These are phyloP conservation scores for Melanotaenia parkinsoni DNA, from an alignment of 2,797 vertebrate genomes.

Conservation along the genomic window DNA sequence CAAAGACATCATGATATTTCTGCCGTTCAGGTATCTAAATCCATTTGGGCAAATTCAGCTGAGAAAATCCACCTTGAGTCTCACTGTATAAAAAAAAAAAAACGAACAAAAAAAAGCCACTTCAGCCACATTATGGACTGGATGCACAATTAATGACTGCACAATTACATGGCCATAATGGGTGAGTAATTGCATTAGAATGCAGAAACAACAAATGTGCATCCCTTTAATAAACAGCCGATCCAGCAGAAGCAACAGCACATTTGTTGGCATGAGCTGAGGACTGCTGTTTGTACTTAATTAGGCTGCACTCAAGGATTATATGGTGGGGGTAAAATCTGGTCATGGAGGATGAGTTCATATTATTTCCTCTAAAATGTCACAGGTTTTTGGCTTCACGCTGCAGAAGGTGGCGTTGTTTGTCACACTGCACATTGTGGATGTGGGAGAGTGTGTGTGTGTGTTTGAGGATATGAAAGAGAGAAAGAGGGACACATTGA, in stretches of 20 bases:
- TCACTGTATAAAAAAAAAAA: constrained; percentile 6
- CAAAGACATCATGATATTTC: constrained; percentile 55
- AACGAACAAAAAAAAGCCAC: background rate
- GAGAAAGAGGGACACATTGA: constrained; percentile 53
- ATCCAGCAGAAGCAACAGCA: constrained; percentile 63
- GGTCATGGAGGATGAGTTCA: constrained; percentile 72
- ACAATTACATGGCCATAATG: constrained; percentile 78
- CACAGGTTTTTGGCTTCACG: constrained; percentile 74
- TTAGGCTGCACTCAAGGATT: constrained; percentile 72
- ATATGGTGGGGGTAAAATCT: constrained; percentile 64
- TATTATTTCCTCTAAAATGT: constrained; percentile 74
- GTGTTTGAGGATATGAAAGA: constrained; percentile 52
- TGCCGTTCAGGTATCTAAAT: constrained; percentile 49
- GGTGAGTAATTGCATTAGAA: constrained; percentile 79
- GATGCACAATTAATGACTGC: constrained; percentile 71
- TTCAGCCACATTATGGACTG: constrained; percentile 46
- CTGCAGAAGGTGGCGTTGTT: constrained; percentile 76
- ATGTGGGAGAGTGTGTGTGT: constrained; percentile 51
- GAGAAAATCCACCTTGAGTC: constrained; percentile 18
- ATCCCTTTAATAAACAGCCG: constrained; percentile 65
- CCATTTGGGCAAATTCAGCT: constrained; percentile 38
- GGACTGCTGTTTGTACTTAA: constrained; percentile 73
- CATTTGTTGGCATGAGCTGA: constrained; percentile 67
- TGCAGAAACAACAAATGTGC: constrained; percentile 72
- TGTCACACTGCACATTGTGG: constrained; percentile 70